Evolutionary conservation across 2,888 invertebrate genomes (phyloP).

Genomic region (Argyresthia albistria): DNA sequence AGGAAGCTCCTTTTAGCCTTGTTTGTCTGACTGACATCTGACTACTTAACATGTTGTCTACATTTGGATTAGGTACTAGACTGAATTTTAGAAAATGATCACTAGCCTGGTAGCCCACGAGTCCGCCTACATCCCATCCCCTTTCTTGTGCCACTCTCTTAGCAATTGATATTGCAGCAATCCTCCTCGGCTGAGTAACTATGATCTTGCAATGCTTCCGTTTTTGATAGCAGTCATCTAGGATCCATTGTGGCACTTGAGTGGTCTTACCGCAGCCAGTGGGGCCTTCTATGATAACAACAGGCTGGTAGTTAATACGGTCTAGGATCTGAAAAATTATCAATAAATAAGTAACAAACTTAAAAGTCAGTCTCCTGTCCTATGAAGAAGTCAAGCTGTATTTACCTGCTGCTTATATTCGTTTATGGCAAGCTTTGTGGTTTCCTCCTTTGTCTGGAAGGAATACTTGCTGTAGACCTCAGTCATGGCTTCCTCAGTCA

Average conservation of each 20-base stretch:
- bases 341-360: neutral
- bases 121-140: constrained; percentile 83
- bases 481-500: constrained; percentile 51
- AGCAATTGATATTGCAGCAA: constrained; percentile 94
- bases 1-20: no score
- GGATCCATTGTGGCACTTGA: constrained; percentile 92
- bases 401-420: constrained; percentile 39
- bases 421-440: constrained; percentile 47
- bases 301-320: constrained; percentile 77
- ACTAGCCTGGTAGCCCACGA: constrained; percentile 91
- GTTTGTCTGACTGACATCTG: no score
- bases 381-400: neutral
- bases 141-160: constrained; percentile 87
- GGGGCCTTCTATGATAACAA: constrained; percentile 90
- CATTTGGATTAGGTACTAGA: neutral
- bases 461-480: constrained; percentile 57
- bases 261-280: constrained; percentile 96
- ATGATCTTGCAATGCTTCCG: constrained; percentile 85
- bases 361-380: neutral
- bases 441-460: constrained; percentile 46
- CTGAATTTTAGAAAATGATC: neutral
- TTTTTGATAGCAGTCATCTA: constrained; percentile 80
- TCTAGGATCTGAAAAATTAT: constrained; percentile 73
- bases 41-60: no score
- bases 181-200: constrained; percentile 94